phyloP scores from a whole-genome alignment of 2,888 invertebrate species.

The Eupithecia vulgata region DNA sequence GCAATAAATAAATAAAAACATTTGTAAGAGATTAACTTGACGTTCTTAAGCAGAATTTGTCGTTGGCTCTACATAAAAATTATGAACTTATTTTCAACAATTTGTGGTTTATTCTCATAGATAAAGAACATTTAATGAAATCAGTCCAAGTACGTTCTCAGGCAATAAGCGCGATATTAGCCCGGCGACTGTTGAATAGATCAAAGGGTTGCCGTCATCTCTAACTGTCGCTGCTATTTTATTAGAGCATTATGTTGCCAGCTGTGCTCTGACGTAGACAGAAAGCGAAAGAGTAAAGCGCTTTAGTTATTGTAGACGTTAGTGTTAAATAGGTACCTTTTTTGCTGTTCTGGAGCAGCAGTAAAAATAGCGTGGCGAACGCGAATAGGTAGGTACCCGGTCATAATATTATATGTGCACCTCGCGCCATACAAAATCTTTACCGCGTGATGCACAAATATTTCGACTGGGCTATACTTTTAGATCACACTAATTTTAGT shows the following conservation, averaged over 20 bases:
- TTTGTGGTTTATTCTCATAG: constrained; percentile 4
- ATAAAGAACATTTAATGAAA: constrained; percentile 19
- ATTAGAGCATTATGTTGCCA: constrained; percentile 31
- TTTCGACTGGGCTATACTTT: too few species aligned
- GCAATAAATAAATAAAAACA: too few species aligned
- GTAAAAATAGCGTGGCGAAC: background rate
- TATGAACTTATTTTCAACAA: background rate
- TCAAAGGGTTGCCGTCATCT: constrained; percentile 71
- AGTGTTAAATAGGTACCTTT: background rate
- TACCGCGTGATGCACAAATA: too few species aligned
- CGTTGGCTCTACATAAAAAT: background rate
- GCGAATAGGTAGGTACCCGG: too few species aligned
- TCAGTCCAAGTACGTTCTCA: constrained; percentile 30
- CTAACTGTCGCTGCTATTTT: constrained; percentile 45
- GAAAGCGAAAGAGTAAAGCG: background rate
- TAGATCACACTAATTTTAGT: too few species aligned
- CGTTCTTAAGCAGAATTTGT: background rate
- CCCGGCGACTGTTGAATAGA: constrained; percentile 54
- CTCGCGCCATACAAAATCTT: too few species aligned
- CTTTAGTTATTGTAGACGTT: too few species aligned
- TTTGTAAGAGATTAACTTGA: background rate
- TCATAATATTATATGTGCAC: too few species aligned
- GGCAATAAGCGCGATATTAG: constrained; percentile 35
- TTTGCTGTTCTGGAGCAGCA: background rate
- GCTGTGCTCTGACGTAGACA: constrained; percentile 25